Evolutionary conservation across 2,888 invertebrate genomes (phyloP), one percentile per base, ranked within the genome.

Genomic region (Trachelus tabidus): DNA sequence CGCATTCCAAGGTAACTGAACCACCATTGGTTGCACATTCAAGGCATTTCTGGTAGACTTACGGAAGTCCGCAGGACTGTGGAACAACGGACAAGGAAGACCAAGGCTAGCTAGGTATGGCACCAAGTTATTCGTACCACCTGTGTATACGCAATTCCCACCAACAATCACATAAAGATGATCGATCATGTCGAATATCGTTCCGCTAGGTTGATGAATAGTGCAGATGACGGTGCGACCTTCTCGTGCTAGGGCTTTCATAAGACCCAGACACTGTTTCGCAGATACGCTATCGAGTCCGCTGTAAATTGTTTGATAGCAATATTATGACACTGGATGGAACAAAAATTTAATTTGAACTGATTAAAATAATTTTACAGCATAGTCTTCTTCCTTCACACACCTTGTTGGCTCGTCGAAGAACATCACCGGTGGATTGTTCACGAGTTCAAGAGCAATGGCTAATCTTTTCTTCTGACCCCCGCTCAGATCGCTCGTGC

Each of bases 321-420:
- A 56, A 37, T 68, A 71, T 69, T 37, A 31, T 34, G 30, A n/a
- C 30, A 35, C 34, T 34, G 9, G 77, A 79, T 56, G 0, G 0
- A 71, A 11, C 4, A 4, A 71, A 31, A 31, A 31, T 31, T 71
- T 30, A 31, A 11, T 6, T 31, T 30, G 0, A 31, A 56, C 1
- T 9, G 2, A 23, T 71, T 34, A 6, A 31, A 71, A 31, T 71
- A 33, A 12, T 31, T 31, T 71, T 31, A 71, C 9, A 33, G 1
- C 30, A 9, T 1, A 12, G 35, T 12, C 12, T 12, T 34, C 30
- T 30, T 33, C 71, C 15, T 12, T 15, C 11, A 34, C 71, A 85
- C 93, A 97, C 97, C 97, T 97, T 56, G 98, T 98, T 34, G 98
- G 98, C 92, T 98, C 98, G 90, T 98, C 98, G 83, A 98, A 94